phyloP scores from a whole-genome alignment of 2,888 invertebrate genomes.

The Acanthoscelides obtectus region DNA sequence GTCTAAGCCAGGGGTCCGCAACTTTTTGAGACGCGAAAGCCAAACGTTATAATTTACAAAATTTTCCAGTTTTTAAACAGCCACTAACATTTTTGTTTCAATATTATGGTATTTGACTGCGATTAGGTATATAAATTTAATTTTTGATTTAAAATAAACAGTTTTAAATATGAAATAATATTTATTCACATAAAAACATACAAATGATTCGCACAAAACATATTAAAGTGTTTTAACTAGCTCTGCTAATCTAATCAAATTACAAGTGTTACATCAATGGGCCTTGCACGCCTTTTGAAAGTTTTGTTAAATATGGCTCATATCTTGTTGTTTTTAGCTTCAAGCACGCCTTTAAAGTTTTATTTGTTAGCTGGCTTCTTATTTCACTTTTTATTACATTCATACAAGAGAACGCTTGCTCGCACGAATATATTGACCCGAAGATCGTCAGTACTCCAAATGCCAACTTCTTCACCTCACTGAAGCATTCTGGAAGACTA shows the following conservation, averaged over 20 bases:
- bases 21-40: constrained; percentile 12
- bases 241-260: not conserved
- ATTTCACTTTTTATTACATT: constrained; percentile 19
- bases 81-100: constrained; percentile 16
- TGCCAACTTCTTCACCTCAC: no score
- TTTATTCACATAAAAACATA: no score
- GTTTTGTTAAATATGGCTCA: constrained; percentile 12
- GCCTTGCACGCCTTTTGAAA: constrained; percentile 7
- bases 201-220: constrained; percentile 11
- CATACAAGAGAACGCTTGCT: constrained; percentile 6
- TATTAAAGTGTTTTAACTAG: constrained; percentile 7
- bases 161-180: no score
- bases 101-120: no score
- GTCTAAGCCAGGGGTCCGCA: constrained; percentile 15
- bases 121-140: no score
- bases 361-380: constrained; percentile 22
- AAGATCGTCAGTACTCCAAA: no score
- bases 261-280: not conserved
- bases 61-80: constrained; percentile 20
- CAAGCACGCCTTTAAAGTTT: constrained; percentile 19
- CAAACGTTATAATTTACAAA: constrained; percentile 15
- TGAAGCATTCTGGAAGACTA: no score
- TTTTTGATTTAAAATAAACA: no score
- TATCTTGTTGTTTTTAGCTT: constrained; percentile 17
- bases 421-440: no score